Conservation (phyloP, 1,140 invertebrate genomes). For the Meteorus sp. region DNA sequence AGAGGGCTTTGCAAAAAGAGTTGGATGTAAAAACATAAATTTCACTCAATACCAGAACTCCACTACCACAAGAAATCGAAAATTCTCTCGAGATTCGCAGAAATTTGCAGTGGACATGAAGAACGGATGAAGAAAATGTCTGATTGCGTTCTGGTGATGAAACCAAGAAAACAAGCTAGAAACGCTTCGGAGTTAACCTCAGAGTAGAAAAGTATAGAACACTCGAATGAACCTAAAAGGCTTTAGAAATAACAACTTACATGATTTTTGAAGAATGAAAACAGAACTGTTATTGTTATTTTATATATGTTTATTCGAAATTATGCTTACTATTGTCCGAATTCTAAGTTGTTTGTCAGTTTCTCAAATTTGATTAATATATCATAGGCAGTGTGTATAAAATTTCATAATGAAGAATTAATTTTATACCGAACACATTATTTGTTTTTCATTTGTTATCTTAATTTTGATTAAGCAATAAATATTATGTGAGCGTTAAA, state of each 20-base stretch:
- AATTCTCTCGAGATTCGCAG: not conserved
- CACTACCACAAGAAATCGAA: not conserved
- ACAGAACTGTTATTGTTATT: too few relatives aligned
- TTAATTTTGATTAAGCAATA: slow-evolving; percentile 12
- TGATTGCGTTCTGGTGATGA: slow-evolving; percentile 10
- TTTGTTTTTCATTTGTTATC: slow-evolving; percentile 9
- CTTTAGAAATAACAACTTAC: too few relatives aligned
- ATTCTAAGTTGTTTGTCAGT: not conserved
- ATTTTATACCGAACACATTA: slow-evolving; percentile 21
- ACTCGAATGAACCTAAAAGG: too few relatives aligned
- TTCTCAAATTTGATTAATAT: not conserved
- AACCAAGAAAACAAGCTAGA: slow-evolving; percentile 19
- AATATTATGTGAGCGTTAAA: not conserved
- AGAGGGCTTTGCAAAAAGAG: too few relatives aligned
- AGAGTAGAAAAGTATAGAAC: slow-evolving; percentile 5
- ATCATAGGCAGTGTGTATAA: slow-evolving; percentile 7
- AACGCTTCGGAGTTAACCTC: slow-evolving; percentile 9
- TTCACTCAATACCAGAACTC: not conserved
- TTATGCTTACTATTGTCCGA: slow-evolving; percentile 14
- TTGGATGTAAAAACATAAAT: too few relatives aligned
- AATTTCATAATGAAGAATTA: slow-evolving; percentile 4
- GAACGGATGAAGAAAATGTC: slow-evolving; percentile 27
- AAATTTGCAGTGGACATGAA: slow-evolving; percentile 20
- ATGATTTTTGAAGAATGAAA: too few relatives aligned
- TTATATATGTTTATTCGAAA: not conserved